Evolutionary conservation across 2,888 invertebrate species (phyloP), one percentile per base, ranked within the genome.

Genomic region (Apamea sordens): DNA sequence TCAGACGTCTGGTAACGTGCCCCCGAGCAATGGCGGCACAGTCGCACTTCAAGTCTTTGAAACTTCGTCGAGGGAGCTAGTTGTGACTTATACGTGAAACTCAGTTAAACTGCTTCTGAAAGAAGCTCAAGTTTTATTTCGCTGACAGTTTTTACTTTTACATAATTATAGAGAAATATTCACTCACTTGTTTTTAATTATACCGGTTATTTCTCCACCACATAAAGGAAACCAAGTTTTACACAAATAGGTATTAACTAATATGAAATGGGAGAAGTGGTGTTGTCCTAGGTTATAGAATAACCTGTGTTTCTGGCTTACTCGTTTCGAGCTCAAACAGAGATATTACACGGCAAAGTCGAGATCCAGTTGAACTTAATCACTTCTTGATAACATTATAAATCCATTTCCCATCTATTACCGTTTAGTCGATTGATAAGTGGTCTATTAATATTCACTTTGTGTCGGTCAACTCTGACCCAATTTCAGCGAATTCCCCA

Each of bases 381-480:
- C 8, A 71, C 50, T 72, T 59, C 73, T 21, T n/a, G 50, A 53
- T 68, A 56, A 15, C 28, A 56, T 65, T 41, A 73, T 36, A 28
- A 59, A 71, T 75, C 65, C 32, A 80, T 69, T 85, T 73, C 50
- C 64, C 21, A 76, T 82, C 47, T 72, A 76, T 53, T 63, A 67
- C 75, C 70, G 64, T 80, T 73, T 73, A 79, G 67, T 77, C 73
- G 87, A 90, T 89, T 90, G 85, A 89, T 90, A 88, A 86, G 88
- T 88, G 79, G 41, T 53, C 80, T 88, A 88, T 83, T 79, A 82
- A 83, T 83, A 88, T 68, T 64, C 73, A 79, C 67, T 79, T 59
- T 81, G 77, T 88, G 88, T 90, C 87, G 89, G 88, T 89, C 92
- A 89, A 89, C 84, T 90, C 86, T 92, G 93, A 91, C 93, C 92